Conservation (phyloP, 1,140 invertebrate genomes). For the Achatina immaculata region DNA sequence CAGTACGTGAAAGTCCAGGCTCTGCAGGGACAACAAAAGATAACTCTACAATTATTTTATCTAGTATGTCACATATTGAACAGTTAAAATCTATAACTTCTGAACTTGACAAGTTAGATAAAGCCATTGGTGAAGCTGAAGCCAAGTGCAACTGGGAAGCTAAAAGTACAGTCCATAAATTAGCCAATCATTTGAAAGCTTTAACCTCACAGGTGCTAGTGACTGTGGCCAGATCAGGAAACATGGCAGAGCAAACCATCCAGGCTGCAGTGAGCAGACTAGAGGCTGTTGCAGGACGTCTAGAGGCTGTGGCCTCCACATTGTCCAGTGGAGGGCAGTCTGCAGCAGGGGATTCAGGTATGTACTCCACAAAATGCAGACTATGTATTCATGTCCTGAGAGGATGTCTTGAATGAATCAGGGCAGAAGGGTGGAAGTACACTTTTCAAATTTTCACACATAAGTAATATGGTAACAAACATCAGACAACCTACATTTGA, state of each 20-base stretch:
- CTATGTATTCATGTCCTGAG: too few relatives aligned
- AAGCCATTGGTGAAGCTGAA: slow-evolving; percentile 30
- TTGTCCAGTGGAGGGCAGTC: slow-evolving; percentile 23
- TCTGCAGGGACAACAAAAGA: background rate
- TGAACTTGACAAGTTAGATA: slow-evolving; percentile 22
- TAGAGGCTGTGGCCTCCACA: slow-evolving; percentile 74
- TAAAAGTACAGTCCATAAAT: slow-evolving; percentile 20
- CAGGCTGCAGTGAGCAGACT: slow-evolving; percentile 76
- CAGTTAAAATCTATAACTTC: slow-evolving; percentile 2
- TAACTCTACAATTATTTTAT: background rate
- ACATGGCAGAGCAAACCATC: slow-evolving; percentile 43
- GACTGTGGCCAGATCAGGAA: slow-evolving; percentile 21
- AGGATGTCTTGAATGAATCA: too few relatives aligned
- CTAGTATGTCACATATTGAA: background rate
- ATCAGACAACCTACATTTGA: too few relatives aligned
- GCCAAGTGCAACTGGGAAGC: background rate
- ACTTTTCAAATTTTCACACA: too few relatives aligned
- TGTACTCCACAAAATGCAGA: slow-evolving; percentile 51
- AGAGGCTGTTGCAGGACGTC: slow-evolving; percentile 81
- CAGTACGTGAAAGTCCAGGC: background rate
- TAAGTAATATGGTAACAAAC: too few relatives aligned
- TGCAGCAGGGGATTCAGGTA: slow-evolving; percentile 69
- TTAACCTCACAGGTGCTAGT: slow-evolving; percentile 36
- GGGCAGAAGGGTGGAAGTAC: too few relatives aligned
- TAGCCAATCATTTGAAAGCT: slow-evolving; percentile 32